Base-by-base conservation (phyloP, 2,888 invertebrate genomes). In the Diplazon laetatorius region DNA sequence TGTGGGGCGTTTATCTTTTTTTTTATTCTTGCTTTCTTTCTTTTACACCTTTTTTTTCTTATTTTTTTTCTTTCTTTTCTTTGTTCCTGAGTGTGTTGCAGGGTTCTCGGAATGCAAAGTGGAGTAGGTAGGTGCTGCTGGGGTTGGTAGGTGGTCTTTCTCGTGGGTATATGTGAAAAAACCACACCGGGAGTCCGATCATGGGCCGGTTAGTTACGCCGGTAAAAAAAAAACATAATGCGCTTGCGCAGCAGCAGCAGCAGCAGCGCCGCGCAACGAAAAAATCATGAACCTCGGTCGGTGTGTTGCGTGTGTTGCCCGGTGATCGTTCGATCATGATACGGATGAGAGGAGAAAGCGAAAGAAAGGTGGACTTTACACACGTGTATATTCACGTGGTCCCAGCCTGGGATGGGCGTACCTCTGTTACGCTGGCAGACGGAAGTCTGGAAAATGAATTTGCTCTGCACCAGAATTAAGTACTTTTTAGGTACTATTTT, bases 101-200 rank as follows among this genome's bases (percentile, higher is more conserved):
- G 62, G 39, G 18, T 71, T 76, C 71, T 66, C 22, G 76, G 71
- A 76, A 76, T 66, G 52, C 66, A 59, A 42, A 57, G 59, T 35
- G 44, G 55, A 50, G 50, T 44, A 35, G 48, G 39, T n/a, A n/a
- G n/a, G n/a, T n/a, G n/a, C n/a, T 59, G 22, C 60, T 42, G 70
- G 55, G 65, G 35, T 65, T 57, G 76, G 70, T 76, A 71, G 76
- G 71, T 71, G 71, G 71, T 66, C 63, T n/a, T n/a, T n/a, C n/a
- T 71, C 52, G 35, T 16, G 60, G 66, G 52, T 66, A 35, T 69
- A 35, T 69, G 44, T n/a, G n/a, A n/a, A n/a, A n/a, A 72, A 71
- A 71, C 71, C 76, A 66, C 44, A 2, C 59, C 59, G 55, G 57
- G 63, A 69, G 68, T 63, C 9, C 69, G 18, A 22, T 30, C 69